Evolutionary conservation across 2,113 vertebrate genomes (phyloP).

Genomic region (Pelodiscus sinensis): DNA sequence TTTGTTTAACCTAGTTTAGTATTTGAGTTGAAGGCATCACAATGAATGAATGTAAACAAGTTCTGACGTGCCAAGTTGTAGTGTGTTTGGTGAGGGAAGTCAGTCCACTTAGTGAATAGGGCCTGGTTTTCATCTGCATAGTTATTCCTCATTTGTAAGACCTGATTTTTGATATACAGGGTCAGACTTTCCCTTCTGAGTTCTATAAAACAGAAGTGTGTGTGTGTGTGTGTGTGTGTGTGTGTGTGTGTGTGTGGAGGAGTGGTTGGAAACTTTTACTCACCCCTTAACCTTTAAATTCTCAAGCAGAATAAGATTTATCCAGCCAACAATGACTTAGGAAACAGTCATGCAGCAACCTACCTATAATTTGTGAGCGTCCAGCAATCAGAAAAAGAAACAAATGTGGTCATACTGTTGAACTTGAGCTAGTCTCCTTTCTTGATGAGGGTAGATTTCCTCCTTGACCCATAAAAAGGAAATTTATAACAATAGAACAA

Average conservation of each 20-base stretch:
- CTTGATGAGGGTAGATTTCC: neutral
- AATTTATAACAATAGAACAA: neutral
- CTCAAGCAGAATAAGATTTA: neutral
- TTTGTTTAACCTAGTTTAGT: conserved; percentile 50
- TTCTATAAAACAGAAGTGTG: neutral
- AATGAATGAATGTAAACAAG: conserved; percentile 48
- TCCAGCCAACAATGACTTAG: neutral
- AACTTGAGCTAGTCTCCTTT: neutral
- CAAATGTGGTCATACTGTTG: neutral
- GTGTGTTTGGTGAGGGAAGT: conserved; percentile 23
- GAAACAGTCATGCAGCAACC: neutral
- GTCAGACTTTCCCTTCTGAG: neutral
- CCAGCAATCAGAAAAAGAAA: neutral
- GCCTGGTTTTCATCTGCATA: neutral
- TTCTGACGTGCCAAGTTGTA: conserved; percentile 26
- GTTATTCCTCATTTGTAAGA: conserved; percentile 30
- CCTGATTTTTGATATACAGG: neutral
- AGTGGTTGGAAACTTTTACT: neutral
- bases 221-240: too few species aligned
- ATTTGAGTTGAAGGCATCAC: conserved; percentile 17
- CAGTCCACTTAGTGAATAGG: conserved; percentile 11
- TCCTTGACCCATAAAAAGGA: neutral
- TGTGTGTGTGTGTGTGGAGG: too few species aligned
- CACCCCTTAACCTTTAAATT: neutral
- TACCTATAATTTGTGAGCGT: neutral